These are phyloP conservation scores for Drosophila kuntzei DNA, from an alignment of 2,888 invertebrate genomes.

Conservation along the genomic window DNA sequence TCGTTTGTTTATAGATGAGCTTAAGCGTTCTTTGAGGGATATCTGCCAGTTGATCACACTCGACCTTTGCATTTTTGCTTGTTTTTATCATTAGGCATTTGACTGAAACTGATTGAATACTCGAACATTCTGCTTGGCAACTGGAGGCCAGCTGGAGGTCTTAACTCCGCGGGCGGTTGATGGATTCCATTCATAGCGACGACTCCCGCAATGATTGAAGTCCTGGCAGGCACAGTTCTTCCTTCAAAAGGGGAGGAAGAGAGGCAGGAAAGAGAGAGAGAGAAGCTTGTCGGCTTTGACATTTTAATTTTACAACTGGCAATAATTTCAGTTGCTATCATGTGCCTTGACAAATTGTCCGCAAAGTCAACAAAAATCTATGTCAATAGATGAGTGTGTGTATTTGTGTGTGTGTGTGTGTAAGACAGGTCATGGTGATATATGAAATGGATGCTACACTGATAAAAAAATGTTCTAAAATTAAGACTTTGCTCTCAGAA, in stretches of 20 bases:
- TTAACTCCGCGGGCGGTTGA: conserved; percentile 75
- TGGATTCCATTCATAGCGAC: conserved; percentile 70
- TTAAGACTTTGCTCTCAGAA: too few species aligned
- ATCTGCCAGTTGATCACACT: not conserved
- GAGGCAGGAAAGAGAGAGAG: not conserved
- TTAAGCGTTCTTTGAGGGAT: not conserved
- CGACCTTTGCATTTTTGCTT: not conserved
- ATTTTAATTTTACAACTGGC: conserved; percentile 73
- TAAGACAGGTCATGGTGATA: conserved; percentile 68
- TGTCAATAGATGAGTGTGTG: conserved; percentile 54
- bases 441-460: conserved; percentile 36
- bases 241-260: not conserved
- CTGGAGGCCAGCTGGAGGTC: conserved; percentile 59
- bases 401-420: conserved; percentile 36
- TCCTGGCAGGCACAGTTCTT: conserved; percentile 24
- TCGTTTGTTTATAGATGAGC: not conserved
- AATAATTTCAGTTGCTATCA: conserved; percentile 61
- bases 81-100: conserved; percentile 33
- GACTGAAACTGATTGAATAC: conserved; percentile 65
- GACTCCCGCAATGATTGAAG: conserved; percentile 9
- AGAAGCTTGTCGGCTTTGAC: conserved; percentile 55
- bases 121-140: conserved; percentile 38
- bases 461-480: too few species aligned
- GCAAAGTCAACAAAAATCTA: conserved; percentile 46
- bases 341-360: conserved; percentile 75